Conservation (phyloP, 2,113 vertebrate genomes). For the Syrmaticus mikado region DNA sequence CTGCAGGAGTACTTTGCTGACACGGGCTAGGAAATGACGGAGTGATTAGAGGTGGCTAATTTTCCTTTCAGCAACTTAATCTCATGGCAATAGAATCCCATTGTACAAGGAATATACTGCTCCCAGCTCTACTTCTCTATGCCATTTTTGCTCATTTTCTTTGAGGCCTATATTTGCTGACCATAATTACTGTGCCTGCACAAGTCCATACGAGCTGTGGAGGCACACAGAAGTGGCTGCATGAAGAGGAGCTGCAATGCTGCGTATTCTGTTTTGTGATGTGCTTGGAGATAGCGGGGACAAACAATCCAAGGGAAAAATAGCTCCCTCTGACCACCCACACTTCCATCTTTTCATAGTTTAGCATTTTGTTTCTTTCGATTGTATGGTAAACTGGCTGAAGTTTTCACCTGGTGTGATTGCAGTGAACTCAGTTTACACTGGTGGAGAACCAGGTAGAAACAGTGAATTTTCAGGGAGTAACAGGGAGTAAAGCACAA, state of each 20-base stretch:
- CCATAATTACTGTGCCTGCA: background rate
- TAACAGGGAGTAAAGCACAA: background rate
- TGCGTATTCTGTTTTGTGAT: background rate
- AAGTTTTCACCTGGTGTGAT: background rate
- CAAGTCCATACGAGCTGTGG: background rate
- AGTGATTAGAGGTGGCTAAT: background rate
- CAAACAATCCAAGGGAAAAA: background rate
- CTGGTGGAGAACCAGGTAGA: background rate
- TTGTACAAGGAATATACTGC: background rate
- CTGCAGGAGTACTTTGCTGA: background rate
- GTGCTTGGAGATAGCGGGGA: background rate
- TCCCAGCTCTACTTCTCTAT: background rate
- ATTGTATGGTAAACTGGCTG: background rate
- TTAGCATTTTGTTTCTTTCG: background rate
- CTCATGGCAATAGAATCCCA: background rate
- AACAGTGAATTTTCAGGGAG: background rate
- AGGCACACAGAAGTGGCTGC: background rate
- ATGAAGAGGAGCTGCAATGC: background rate
- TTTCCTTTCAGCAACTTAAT: background rate
- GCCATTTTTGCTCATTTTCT: background rate
- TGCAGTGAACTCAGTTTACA: background rate
- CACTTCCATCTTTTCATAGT: background rate
- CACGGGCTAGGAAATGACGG: background rate
- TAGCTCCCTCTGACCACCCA: rapidly evolving
- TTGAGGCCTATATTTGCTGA: background rate